These are phyloP conservation scores for Montipora capricornis DNA, from an alignment of 64 coral and sea anemone species.

Conservation along the genomic window DNA sequence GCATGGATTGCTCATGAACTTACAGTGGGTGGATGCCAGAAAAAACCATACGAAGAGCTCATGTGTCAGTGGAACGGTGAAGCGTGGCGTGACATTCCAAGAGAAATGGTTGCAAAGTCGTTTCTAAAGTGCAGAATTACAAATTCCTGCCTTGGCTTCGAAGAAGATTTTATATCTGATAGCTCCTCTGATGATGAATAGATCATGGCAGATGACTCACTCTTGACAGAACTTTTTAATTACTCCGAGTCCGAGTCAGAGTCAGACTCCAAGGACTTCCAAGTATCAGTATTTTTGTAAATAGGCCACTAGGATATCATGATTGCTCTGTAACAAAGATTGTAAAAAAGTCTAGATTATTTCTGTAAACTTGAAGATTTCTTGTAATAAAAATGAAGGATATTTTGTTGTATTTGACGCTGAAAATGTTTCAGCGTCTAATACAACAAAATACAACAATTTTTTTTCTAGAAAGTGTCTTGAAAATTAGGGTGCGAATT, in stretches of 20 bases:
- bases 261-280: not conserved
- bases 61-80: constrained; percentile 50
- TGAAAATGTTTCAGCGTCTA: not conserved
- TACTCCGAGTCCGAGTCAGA: not conserved
- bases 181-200: constrained; percentile 2
- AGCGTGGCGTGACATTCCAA: constrained; percentile 34
- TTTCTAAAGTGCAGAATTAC: constrained; percentile 9
- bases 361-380: constrained; percentile 16
- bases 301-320: not conserved
- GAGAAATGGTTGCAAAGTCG: not conserved
- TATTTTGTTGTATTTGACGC: not conserved
- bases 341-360: not conserved
- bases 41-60: constrained; percentile 26
- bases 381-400: constrained; percentile 1
- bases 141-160: not conserved
- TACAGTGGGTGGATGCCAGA: constrained; percentile 27
- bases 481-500: not conserved
- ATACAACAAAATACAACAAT: too few relatives aligned
- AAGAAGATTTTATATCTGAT: not conserved
- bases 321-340: not conserved
- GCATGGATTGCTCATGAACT: constrained; percentile 39
- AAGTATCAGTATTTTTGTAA: not conserved
- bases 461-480: not conserved
- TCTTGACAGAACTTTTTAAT: not conserved
- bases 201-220: not conserved